Conservation (phyloP, 2,888 invertebrate genomes). For the Leptopilina syphax region DNA sequence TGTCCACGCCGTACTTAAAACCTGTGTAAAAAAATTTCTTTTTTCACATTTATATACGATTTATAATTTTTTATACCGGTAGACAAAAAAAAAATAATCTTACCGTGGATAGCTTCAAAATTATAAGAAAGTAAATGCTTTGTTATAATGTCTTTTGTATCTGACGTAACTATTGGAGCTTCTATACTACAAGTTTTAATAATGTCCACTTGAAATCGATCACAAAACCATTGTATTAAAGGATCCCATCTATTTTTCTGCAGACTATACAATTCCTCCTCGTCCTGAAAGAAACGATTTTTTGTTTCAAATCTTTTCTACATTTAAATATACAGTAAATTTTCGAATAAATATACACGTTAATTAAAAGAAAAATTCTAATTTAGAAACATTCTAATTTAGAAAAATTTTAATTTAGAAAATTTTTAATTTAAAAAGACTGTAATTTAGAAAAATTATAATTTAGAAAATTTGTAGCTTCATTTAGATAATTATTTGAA, state of each 20-base stretch:
- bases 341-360: too few species aligned
- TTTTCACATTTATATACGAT: conserved; percentile 39
- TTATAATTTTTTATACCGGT: conserved; percentile 16
- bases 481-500: too few species aligned
- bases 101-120: conserved; percentile 90
- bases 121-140: conserved; percentile 90
- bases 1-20: conserved; percentile 90
- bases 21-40: conserved; percentile 78
- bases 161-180: conserved; percentile 82
- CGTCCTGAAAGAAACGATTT: conserved; percentile 79
- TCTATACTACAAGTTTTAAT: conserved; percentile 85
- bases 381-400: too few species aligned
- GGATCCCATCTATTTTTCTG: conserved; percentile 94
- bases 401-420: too few species aligned
- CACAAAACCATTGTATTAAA: conserved; percentile 91
- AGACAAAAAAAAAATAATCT: conserved; percentile 48
- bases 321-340: too few species aligned
- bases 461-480: too few species aligned
- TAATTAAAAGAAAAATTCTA: too few species aligned
- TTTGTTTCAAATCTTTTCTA: conserved; percentile 18
- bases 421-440: too few species aligned
- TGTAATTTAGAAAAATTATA: too few species aligned
- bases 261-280: conserved; percentile 85
- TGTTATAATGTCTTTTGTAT: conserved; percentile 84
- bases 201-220: conserved; percentile 86